Evolutionary conservation across 2,888 invertebrate species (phyloP).

Genomic region (Mantis religiosa): DNA sequence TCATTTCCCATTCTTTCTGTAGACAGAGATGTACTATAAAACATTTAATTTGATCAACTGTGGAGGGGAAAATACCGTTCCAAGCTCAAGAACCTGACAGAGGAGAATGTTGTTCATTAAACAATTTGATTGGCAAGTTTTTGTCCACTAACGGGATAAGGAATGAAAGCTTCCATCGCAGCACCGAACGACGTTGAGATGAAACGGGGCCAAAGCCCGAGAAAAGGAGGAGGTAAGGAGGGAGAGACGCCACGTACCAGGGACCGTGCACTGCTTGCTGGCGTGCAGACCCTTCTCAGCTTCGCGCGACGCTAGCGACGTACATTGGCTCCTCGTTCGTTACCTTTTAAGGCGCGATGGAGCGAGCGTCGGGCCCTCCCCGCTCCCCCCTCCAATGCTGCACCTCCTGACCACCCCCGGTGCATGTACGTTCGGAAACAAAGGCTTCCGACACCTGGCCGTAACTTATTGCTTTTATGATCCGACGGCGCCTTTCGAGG

Average conservation of each 20-base stretch:
- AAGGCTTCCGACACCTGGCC: not conserved
- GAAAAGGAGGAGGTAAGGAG: not conserved
- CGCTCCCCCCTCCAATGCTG: not conserved
- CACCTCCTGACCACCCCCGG: not conserved
- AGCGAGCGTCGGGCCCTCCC: not conserved
- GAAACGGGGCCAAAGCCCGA: not conserved
- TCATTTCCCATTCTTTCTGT: too few species aligned
- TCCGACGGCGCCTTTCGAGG: not conserved
- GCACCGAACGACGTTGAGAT: not conserved
- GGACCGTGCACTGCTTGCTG: not conserved
- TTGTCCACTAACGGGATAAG: not conserved
- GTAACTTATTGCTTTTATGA: not conserved
- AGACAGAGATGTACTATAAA: too few species aligned
- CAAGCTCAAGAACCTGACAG: too few species aligned
- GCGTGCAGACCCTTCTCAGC: slow-evolving; percentile 13
- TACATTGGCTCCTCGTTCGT: not conserved
- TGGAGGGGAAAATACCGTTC: too few species aligned
- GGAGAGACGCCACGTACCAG: not conserved
- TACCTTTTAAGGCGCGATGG: slow-evolving; percentile 14
- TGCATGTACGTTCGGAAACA: not conserved
- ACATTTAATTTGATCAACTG: too few species aligned
- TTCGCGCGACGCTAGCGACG: not conserved
- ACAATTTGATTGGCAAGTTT: too few species aligned
- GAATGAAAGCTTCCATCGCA: not conserved
- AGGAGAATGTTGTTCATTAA: too few species aligned